Evolutionary conservation across 2,888 invertebrate genomes (phyloP), one percentile per base, ranked within the genome.

Genomic region (Drosophila ustulata): DNA sequence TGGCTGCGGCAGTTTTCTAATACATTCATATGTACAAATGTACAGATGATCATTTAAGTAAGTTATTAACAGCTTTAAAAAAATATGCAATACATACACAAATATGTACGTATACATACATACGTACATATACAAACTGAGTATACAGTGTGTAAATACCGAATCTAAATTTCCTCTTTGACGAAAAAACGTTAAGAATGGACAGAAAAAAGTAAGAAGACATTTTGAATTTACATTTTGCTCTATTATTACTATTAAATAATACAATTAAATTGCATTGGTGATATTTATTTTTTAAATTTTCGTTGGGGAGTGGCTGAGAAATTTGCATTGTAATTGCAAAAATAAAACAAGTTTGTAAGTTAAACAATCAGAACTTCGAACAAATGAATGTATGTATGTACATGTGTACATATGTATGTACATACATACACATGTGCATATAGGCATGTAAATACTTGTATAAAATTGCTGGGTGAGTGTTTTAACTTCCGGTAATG

Each of bases 261-360:
- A 85, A 80, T 69, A 41, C 39, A 64, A 67, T 64, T 69, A 13
- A 63, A 56, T 50, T 52, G 50, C 51, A 59, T 88, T 82, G 66
- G 68, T 58, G 63, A 59, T 13, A 61, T 56, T 25, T 18, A 18
- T 47, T 49, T 6, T 52, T 64, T 6, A 64, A 61, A 47, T 37
- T 49, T 47, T 47, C 28, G 34, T 32, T 39, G 18, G 59, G 79
- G 62, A 63, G 67, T 78, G 73, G 53, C 55, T 55, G 32, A 11
- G 26, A 63, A 18, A 18, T 18, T 18, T 18, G 18, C 18, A 18
- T 32, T 7, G 4, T 3, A 13, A n/a, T 18, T 18, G 18, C 18
- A 18, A 73, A 79, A 79, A 30, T 6, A 6, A 7, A 30, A 30
- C 79, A 68, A 79, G 75, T 75, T 78, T 43, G 34, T 45, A 53